Conservation (phyloP, 92 coral and sea anemone species). For the Ricordea florida region DNA sequence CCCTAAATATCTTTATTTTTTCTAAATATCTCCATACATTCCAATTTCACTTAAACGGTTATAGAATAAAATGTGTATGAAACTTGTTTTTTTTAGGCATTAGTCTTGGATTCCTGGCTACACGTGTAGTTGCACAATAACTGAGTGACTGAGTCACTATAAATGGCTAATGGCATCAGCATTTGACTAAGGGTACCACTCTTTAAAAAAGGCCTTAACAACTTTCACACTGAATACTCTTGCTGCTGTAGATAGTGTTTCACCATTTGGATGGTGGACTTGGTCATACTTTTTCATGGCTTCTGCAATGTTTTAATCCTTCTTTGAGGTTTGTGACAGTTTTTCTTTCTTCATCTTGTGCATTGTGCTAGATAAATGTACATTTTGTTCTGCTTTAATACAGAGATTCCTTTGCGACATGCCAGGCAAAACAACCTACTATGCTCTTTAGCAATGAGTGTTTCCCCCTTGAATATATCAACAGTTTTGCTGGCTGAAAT, state of each 20-base stretch:
- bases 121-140: too few species aligned
- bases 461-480: constrained; percentile 24
- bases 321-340: not conserved
- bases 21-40: not conserved
- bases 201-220: constrained; percentile 31
- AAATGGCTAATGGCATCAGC: constrained; percentile 1
- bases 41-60: too few species aligned
- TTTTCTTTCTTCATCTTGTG: constrained; percentile 45
- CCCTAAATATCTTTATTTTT: not conserved
- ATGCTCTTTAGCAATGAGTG: not conserved
- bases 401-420: constrained; percentile 34
- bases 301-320: constrained; percentile 31
- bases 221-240: constrained; percentile 48
- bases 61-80: not conserved
- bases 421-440: constrained; percentile 25
- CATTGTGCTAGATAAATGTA: constrained; percentile 35
- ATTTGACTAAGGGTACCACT: constrained; percentile 43
- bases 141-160: too few species aligned
- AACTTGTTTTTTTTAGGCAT: not conserved
- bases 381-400: constrained; percentile 24
- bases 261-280: constrained; percentile 48
- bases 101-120: constrained; percentile 17
- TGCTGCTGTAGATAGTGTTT: constrained; percentile 24
- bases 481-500: constrained; percentile 19
- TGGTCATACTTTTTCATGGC: constrained; percentile 38